Base-by-base conservation (phyloP, 1,140 invertebrate genomes). In the Magallana ariakensis region DNA sequence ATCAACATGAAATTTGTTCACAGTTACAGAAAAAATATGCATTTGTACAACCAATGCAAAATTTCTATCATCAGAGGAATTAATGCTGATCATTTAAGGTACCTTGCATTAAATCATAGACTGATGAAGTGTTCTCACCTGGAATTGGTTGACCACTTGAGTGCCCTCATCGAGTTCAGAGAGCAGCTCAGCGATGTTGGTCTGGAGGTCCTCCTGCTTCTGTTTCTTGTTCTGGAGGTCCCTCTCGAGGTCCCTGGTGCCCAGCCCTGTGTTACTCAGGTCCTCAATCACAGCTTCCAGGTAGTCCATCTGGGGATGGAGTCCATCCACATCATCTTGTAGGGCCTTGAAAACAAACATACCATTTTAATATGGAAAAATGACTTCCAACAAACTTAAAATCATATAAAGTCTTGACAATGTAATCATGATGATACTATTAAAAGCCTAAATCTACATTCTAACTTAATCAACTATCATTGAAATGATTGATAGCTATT, bases 111-210 rank as follows among this genome's bases (percentile, higher is more conserved):
- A 46, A 46, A 46, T 46, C 33, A 46, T 46, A 46, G 33, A 46
- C 33, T 46, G 33, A 56, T 33, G n/a, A 19, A 26, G 10, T 56
- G 6, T 95, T 90, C 88, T 84, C 97, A 97, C 19, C 97, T 96
- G 56, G 98, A 96, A 22, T 97, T 97, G 15, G 15, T 85, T 90
- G 33, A 92, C 90, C 85, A 93, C 89, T 33, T 97, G 97, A 0
- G 98, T 97, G 0, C 98, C 98, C 16, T 97, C 97, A 91, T 98
- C 97, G 66, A 99, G 95, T 89, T 97, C 96, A 80, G 96, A 96
- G 85, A 97, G 97, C 10, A 97, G 96, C 90, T 97, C 97, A 81
- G 97, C 96, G 6, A 98, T 93, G 93, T 97, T 96, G 0, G 96
- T 95, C 92, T 97, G 96, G 1, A 99, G 95, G 85, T 97, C 96